Evolutionary conservation across 2,888 invertebrate genomes (phyloP), one percentile per base, ranked within the genome.

Genomic region (Amphipoea lucens): DNA sequence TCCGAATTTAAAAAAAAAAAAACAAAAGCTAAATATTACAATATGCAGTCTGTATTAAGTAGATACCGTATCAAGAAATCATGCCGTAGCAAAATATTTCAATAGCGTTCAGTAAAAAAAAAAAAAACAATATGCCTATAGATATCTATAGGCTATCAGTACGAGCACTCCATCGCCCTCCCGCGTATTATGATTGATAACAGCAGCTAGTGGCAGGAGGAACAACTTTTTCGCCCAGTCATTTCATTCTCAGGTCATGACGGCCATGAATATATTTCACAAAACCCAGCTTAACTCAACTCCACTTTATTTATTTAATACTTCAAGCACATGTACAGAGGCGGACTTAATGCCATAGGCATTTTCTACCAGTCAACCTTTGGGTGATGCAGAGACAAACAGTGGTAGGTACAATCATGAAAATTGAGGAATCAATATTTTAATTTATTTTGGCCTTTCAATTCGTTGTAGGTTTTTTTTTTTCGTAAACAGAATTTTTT

Each of bases 101-200:
- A 67, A 62, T 62, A 45, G 12, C 57, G 14, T 36, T 23, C 54
- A 23, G 3, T 57, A 11, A 60, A 51, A 60, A 66, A 51, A 60
- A 66, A 54, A 45, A 57, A 73, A 57, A 36, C 51, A 40, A 45
- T 40, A 23, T n/a, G n/a, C 14, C 42, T 54, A 36, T 63, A 45
- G n/a, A 14, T 71, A 29, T n/a, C n/a, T n/a, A n/a, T 29, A 57
- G 9, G 17, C 14, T 78, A 71, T 65, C 60, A 70, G 68, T 71
- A 68, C 51, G 69, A 83, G 65, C 68, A 69, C 87, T 83, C 71
- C 63, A 83, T 20, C 71, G 74, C 67, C 54, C 74, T 70, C 72
- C 75, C 74, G n/a, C 80, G 74, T 68, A 66, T 80, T 74, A 87
- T 85, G 87, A 85, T 85, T 85, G 84, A 87, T 85, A 76, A 72